A percentile compares a stretch with the other conserved stretches of the same genome.
phyloP scores from a whole-genome alignment of 2,888 invertebrate genomes.

The Ichneumoninae sp. region DNA sequence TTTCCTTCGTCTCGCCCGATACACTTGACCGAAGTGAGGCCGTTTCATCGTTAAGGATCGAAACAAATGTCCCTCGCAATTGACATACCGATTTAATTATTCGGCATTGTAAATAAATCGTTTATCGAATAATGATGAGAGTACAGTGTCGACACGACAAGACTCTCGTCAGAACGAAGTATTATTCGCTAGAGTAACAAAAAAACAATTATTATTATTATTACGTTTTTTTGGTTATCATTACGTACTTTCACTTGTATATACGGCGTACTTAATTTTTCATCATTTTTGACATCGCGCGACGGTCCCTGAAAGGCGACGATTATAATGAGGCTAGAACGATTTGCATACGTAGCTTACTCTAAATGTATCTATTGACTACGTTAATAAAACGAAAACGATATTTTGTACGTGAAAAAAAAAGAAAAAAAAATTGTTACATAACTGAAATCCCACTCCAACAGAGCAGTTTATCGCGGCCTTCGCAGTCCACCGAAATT shows the following conservation, averaged over 20 bases:
- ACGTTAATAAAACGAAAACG: slow-evolving; percentile 20
- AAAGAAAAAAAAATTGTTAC: not conserved
- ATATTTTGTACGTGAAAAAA: slow-evolving; percentile 34
- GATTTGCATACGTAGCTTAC: slow-evolving; percentile 1
- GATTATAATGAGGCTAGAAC: slow-evolving; percentile 3
- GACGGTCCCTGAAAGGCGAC: slow-evolving; percentile 1
- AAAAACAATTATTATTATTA: not conserved
- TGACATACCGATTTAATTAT: slow-evolving; percentile 1
- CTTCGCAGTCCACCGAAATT: not conserved
- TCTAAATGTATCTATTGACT: slow-evolving; percentile 29
- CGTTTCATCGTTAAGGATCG: not conserved
- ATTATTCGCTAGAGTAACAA: not conserved
- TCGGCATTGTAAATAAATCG: slow-evolving; percentile 14
- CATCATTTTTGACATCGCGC: not conserved
- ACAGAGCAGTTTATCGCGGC: not conserved
- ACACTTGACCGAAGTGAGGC: not conserved
- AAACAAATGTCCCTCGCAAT: not conserved
- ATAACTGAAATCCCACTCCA: not conserved
- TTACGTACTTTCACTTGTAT: slow-evolving; percentile 37
- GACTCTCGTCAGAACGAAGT: not conserved
- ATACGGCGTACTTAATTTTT: slow-evolving; percentile 29
- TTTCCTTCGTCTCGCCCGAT: not conserved
- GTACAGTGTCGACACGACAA: not conserved
- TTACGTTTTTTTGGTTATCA: not conserved
- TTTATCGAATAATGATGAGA: not conserved